Conservation (phyloP, 2,797 vertebrate species). For the Lophius americanus region DNA sequence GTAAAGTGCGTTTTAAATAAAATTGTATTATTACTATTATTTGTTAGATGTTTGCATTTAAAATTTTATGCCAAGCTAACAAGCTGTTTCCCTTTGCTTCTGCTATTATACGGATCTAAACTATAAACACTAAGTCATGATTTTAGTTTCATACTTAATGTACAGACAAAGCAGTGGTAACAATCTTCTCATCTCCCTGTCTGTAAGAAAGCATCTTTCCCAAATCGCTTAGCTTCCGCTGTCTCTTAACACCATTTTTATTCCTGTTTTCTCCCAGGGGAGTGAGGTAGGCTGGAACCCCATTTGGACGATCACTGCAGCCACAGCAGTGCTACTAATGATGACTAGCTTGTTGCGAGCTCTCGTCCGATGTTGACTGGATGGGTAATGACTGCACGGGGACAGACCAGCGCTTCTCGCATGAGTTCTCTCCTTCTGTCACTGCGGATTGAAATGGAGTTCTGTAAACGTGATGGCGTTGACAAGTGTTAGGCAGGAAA, state of each 20-base stretch:
- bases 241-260: constrained; percentile 33
- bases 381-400: constrained; percentile 56
- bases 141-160: not conserved
- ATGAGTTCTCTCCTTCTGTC: constrained; percentile 49
- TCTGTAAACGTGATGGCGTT: constrained; percentile 36
- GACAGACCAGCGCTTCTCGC: constrained; percentile 62
- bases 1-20: no score
- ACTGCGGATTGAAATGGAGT: constrained; percentile 53
- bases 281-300: constrained; percentile 82
- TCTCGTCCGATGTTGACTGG: constrained; percentile 72
- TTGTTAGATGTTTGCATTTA: not conserved
- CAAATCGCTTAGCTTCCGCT: not conserved
- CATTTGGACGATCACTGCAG: constrained; percentile 80
- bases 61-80: not conserved
- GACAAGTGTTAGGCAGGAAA: constrained; percentile 36
- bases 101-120: constrained; percentile 1
- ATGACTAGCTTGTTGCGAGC: constrained; percentile 76
- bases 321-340: constrained; percentile 76
- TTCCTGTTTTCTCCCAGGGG: constrained; percentile 70
- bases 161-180: not conserved
- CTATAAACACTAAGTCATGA: not conserved
- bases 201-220: constrained; percentile 15
- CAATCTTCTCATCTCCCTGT: constrained; percentile 20
- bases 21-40: no score
- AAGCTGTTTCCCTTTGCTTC: not conserved